Conservation (phyloP, 2,888 invertebrate genomes). For the Anoncus sp. region DNA sequence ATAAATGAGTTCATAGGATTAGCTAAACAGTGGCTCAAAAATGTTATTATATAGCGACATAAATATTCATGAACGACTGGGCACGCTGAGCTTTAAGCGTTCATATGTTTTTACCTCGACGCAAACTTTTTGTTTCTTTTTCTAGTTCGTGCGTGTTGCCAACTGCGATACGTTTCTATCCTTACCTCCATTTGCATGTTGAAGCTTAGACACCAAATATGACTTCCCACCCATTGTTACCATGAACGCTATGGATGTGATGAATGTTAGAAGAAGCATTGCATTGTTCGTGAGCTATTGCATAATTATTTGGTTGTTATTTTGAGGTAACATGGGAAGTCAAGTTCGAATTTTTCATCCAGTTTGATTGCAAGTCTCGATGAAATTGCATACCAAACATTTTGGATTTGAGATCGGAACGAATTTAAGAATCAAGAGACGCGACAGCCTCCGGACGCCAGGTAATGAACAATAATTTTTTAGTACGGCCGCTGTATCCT, state of each 20-base stretch:
- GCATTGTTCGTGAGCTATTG: not conserved
- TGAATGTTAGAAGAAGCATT: not conserved
- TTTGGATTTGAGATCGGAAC: not conserved
- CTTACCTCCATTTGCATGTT: not conserved
- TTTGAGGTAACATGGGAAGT: not conserved
- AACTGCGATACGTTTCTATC: not conserved
- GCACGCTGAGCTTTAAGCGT: constrained; percentile 66
- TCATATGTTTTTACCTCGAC: constrained; percentile 58
- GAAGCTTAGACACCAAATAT: not conserved
- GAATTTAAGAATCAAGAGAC: not conserved
- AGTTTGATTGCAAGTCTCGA: too few relatives aligned
- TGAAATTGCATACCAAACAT: not conserved
- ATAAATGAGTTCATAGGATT: constrained; percentile 83
- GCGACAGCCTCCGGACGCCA: too few relatives aligned
- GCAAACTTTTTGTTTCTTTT: constrained; percentile 37
- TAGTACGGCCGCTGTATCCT: too few relatives aligned
- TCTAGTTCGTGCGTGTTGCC: not conserved
- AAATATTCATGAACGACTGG: constrained; percentile 81
- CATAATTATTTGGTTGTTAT: not conserved
- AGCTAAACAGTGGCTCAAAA: constrained; percentile 84
- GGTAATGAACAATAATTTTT: too few relatives aligned
- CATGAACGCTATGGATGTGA: not conserved
- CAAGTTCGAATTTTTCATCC: not conserved
- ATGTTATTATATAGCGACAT: constrained; percentile 83
- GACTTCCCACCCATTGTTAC: not conserved